Percentiles rank a stretch among this genome's conserved stretches.
Conservation (phyloP, 2,797 vertebrate species). For the Schizopygopsis pylzovi region DNA sequence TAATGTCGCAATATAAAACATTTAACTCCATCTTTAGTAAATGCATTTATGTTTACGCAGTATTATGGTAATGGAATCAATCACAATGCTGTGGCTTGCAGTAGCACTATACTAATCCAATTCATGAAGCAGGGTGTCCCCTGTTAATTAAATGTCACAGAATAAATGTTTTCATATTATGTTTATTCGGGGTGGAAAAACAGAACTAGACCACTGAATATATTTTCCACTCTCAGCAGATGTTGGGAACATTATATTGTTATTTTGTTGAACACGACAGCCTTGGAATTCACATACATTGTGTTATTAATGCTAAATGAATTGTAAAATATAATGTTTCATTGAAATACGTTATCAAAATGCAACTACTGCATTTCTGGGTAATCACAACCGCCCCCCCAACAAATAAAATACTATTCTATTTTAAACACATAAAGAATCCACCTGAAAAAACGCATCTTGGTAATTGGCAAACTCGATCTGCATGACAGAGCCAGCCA, state of each 20-base stretch:
- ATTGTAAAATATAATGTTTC: constrained; percentile 18
- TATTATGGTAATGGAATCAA: constrained; percentile 62
- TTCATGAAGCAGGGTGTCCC: constrained; percentile 68
- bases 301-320: constrained; percentile 31
- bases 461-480: background rate
- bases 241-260: constrained; percentile 64
- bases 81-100: constrained; percentile 62
- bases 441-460: background rate
- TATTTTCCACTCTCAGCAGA: constrained; percentile 60
- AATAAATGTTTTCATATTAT: constrained; percentile 75
- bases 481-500: background rate
- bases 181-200: constrained; percentile 69
- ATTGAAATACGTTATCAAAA: background rate
- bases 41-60: constrained; percentile 54
- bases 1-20: background rate
- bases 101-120: constrained; percentile 67
- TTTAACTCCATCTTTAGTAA: constrained; percentile 57
- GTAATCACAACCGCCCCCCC: background rate
- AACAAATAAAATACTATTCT: no score
- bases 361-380: background rate
- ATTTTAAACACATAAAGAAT: background rate
- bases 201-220: constrained; percentile 51
- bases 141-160: constrained; percentile 79
- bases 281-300: constrained; percentile 11
- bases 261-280: constrained; percentile 32